Conservation (phyloP, 2,113 vertebrate genomes). For the Pluvialis apricaria region DNA sequence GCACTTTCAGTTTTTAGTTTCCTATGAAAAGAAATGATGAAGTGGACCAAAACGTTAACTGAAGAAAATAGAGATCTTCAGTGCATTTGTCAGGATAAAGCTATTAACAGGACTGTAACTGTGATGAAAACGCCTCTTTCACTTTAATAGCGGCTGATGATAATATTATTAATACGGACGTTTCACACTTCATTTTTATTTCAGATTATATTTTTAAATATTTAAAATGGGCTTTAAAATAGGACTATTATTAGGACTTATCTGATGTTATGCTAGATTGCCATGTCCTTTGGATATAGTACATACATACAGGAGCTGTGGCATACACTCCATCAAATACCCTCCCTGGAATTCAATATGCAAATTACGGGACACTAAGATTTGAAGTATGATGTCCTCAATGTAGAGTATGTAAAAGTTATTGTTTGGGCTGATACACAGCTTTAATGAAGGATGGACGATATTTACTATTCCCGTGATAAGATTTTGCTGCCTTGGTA, state of each 20-base stretch:
- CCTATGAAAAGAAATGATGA: background rate
- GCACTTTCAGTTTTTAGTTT: background rate
- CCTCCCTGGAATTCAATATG: background rate
- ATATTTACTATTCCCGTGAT: background rate
- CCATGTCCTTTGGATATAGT: background rate
- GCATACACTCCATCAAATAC: background rate
- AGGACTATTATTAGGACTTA: conserved; percentile 1
- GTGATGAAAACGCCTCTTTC: background rate
- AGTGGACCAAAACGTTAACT: background rate
- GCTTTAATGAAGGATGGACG: background rate
- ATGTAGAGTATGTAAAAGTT: background rate
- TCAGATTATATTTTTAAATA: conserved; percentile 32
- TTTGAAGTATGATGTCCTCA: background rate
- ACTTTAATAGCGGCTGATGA: background rate
- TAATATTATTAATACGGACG: conserved; percentile 6
- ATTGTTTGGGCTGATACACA: background rate
- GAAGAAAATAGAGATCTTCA: background rate
- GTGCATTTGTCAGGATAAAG: conserved; percentile 3
- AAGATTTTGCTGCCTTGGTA: rapidly evolving
- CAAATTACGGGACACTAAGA: background rate
- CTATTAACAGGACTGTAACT: background rate
- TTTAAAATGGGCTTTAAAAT: conserved; percentile 22
- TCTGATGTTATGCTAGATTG: background rate
- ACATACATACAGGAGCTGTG: background rate
- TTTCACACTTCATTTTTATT: conserved; percentile 32